Evolutionary conservation across 2,888 invertebrate genomes (phyloP).

Genomic region (Oconnorella tubifera): DNA sequence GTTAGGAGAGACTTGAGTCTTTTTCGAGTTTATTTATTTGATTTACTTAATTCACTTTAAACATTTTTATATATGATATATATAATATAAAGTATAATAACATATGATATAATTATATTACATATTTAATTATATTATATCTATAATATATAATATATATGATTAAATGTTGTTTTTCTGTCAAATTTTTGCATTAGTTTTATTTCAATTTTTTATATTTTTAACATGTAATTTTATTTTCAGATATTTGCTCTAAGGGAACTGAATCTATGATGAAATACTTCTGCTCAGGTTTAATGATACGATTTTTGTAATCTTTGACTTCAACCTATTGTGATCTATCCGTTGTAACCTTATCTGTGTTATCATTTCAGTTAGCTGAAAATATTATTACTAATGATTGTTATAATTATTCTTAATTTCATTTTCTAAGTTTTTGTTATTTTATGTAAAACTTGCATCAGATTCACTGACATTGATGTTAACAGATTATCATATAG

Average conservation of each 20-base stretch:
- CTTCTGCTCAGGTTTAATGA: slow-evolving; percentile 61
- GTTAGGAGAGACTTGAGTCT: no score
- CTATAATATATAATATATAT: neutral
- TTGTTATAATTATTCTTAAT: neutral
- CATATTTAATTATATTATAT: neutral
- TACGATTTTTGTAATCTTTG: neutral
- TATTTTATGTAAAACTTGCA: no score
- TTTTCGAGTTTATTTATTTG: no score
- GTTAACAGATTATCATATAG: no score
- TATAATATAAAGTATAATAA: neutral
- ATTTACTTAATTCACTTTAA: no score
- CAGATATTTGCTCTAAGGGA: slow-evolving; percentile 56
- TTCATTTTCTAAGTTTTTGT: neutral
- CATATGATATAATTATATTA: neutral
- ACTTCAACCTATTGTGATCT: no score
- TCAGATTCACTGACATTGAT: no score
- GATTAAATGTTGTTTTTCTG: neutral
- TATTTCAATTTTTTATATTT: slow-evolving; percentile 1
- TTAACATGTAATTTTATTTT: neutral
- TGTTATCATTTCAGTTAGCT: no score
- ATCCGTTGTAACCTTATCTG: no score
- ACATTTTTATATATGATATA: neutral
- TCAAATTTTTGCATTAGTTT: slow-evolving; percentile 13
- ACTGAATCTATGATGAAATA: slow-evolving; percentile 67
- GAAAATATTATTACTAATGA: no score